Evolutionary conservation across 2,113 vertebrate genomes (phyloP).

Genomic region (Zosterops hypoxanthus): DNA sequence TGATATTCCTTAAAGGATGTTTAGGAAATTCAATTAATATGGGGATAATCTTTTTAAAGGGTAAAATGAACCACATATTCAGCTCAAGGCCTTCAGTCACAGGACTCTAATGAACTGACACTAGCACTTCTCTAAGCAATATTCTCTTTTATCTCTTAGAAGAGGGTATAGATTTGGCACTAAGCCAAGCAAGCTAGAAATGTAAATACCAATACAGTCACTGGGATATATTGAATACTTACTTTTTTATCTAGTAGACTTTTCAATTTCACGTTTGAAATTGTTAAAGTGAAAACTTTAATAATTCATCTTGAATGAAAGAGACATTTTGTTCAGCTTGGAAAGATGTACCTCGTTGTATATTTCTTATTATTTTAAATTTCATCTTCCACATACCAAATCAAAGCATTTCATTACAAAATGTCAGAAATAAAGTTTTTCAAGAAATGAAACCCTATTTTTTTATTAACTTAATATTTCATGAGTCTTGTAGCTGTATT

Average conservation of each 20-base stretch:
- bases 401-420: background rate
- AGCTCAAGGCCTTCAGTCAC: background rate
- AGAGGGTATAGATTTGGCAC: background rate
- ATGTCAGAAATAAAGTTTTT: background rate
- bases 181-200: background rate
- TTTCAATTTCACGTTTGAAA: background rate
- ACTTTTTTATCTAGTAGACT: background rate
- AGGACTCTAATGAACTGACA: background rate
- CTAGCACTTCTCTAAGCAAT: background rate
- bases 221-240: background rate
- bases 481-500: background rate
- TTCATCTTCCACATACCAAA: background rate
- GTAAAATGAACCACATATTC: background rate
- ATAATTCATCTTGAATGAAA: background rate
- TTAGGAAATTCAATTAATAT: slow-evolving; percentile 25
- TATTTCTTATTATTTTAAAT: background rate
- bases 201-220: background rate
- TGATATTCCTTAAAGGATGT: slow-evolving; percentile 13
- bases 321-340: background rate
- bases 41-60: background rate
- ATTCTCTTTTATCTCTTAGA: background rate
- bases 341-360: background rate
- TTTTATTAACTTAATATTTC: background rate
- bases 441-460: background rate
- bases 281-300: background rate